phyloP scores from a whole-genome alignment of 2,797 vertebrate genomes.

The Megaceryle alcyon region DNA sequence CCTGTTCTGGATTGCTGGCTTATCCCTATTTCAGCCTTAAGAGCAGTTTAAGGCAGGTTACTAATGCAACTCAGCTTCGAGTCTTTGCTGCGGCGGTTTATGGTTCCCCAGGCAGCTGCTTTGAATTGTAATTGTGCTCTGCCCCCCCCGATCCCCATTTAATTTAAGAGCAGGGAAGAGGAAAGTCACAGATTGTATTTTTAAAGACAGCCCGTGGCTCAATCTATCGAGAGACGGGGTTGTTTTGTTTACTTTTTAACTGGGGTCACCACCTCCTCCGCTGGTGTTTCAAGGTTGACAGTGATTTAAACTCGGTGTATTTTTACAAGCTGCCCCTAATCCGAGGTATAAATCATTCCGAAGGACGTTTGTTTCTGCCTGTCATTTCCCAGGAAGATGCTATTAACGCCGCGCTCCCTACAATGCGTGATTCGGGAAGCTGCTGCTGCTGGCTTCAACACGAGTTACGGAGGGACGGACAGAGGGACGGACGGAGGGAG shows the following conservation, averaged over 20 bases:
- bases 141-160: background rate
- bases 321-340: constrained; percentile 56
- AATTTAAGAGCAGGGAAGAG: background rate
- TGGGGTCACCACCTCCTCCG: background rate
- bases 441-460: background rate
- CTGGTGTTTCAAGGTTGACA: constrained; percentile 51
- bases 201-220: background rate
- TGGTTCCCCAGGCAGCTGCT: background rate
- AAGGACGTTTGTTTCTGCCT: constrained; percentile 61
- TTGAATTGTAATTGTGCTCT: background rate
- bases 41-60: background rate
- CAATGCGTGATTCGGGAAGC: background rate
- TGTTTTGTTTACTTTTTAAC: constrained; percentile 21
- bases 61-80: background rate
- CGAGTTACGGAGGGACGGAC: too few relatives aligned
- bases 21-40: background rate
- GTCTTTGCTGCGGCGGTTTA: background rate
- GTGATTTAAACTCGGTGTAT: constrained; percentile 60
- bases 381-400: constrained; percentile 50
- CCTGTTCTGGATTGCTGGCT: fast-evolving
- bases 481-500: too few relatives aligned
- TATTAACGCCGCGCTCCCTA: constrained; percentile 20
- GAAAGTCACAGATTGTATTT: background rate
- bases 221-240: background rate
- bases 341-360: constrained; percentile 59